phyloP scores from a whole-genome alignment of 1,140 invertebrate species.

The Gyrodactylus salaris region DNA sequence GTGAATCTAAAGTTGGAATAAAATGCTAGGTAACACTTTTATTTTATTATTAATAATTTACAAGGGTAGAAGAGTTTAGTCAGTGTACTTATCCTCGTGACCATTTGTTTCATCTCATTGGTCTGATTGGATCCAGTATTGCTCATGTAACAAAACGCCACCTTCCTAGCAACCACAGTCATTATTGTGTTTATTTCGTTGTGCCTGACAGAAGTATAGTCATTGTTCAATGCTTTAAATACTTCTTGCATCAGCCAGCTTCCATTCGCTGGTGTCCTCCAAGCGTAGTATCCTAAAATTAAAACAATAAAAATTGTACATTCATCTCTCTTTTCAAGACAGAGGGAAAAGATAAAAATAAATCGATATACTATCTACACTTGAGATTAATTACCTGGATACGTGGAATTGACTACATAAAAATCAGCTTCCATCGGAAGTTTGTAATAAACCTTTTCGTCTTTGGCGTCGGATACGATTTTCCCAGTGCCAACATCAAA shows the following conservation, averaged over 20 bases:
- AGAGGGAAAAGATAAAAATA: no score
- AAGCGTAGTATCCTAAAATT: background rate
- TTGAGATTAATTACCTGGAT: background rate
- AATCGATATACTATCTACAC: no score
- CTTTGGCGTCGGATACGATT: background rate
- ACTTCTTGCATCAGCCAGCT: background rate
- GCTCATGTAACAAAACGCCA: background rate
- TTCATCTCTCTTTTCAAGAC: no score
- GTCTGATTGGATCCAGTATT: background rate
- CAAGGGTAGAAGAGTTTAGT: background rate
- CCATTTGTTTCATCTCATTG: background rate
- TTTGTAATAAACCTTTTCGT: background rate
- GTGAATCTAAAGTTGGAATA: no score
- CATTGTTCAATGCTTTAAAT: background rate
- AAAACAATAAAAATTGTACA: background rate
- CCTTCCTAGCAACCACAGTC: background rate
- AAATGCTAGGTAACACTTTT: background rate
- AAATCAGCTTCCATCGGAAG: background rate
- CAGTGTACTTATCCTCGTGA: background rate
- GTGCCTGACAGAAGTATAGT: background rate
- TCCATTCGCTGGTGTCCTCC: background rate
- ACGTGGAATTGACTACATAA: background rate
- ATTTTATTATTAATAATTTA: background rate
- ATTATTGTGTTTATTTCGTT: background rate
- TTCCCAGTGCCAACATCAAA: background rate